Evolutionary conservation across 2,113 vertebrate species (phyloP).

Genomic region (Carassius auratus): DNA sequence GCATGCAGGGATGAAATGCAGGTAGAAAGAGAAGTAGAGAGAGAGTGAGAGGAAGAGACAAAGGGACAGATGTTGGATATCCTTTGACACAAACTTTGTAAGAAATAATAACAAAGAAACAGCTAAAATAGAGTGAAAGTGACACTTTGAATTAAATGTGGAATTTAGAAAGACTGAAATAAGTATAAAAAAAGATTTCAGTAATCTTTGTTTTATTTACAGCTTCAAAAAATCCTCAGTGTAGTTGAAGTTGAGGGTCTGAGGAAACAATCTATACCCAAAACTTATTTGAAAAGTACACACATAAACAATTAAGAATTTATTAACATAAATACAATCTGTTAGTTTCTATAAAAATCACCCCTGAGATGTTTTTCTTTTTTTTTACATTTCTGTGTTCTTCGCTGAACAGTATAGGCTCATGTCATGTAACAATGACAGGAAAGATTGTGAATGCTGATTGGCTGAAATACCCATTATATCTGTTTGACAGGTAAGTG

Average conservation of each 20-base stretch:
- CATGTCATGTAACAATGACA: slow-evolving; percentile 25
- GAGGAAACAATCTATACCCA: background rate
- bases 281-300: background rate
- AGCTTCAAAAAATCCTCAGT: too few species aligned
- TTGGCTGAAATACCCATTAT: slow-evolving; percentile 71
- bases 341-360: background rate
- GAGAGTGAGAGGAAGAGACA: background rate
- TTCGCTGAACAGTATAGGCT: background rate
- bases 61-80: background rate
- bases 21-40: background rate
- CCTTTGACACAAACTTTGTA: too few species aligned
- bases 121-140: background rate
- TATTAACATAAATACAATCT: background rate
- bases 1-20: background rate
- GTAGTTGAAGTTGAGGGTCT: background rate
- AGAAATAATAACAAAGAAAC: background rate
- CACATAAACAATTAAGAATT: background rate
- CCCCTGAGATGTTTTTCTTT: background rate
- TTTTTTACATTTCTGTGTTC: background rate
- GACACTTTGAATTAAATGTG: background rate
- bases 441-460: background rate
- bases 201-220: too few species aligned
- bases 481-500: slow-evolving; percentile 84
- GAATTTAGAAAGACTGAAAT: too few species aligned
- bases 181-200: too few species aligned